Evolutionary conservation across 2,113 vertebrate species (phyloP), one percentile per base, ranked within the genome.

Genomic region (Aleadryas rufinucha): DNA sequence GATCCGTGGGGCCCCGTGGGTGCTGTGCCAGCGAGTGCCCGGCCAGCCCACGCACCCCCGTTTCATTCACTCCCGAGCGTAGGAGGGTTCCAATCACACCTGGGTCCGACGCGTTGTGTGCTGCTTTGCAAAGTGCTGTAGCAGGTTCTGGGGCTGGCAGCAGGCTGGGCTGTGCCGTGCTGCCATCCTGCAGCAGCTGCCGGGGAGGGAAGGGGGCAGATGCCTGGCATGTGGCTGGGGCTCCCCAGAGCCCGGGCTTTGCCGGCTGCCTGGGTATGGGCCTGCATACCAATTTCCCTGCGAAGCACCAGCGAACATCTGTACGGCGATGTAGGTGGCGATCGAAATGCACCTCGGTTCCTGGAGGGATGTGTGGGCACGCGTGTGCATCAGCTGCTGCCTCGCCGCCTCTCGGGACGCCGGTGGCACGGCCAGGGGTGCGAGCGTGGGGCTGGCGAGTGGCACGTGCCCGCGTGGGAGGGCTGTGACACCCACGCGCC

Each of bases 181-280:
- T 76, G 87, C 84, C 49, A 11, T 61, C 79, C 88, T 39, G 85
- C 75, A 80, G 86, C 91, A 93, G 89, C 94, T 94, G 89, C 82
- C 1, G 8, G 54, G 18, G 66, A 81, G 63, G 71, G 71, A 65
- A 56, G 63, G 56, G 90, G 95, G 84, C 93, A 94, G 95, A 64
- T 82, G 78, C 93, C 53, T 63, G 57, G 77, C 74, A 52, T 68
- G 91, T 47, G 91, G 33, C 87, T 31, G 81, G 94, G 61, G 68
- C 63, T 96, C 94, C 92, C 95, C 76, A 37, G 92, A 63, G 96
- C 63, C 88, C 6, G 60, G 83, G 63, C 23, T 71, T 22, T 22
- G 84, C 87, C 53, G 18, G 7, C 24, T 76, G 89, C 78, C 84
- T 45, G 77, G 16, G 78, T 52, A 11, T 65, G 94, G 87, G 82